Percentiles rank a stretch among this genome's conserved stretches.
Conservation (phyloP, 2,888 invertebrate genomes). For the Erebia epiphron region DNA sequence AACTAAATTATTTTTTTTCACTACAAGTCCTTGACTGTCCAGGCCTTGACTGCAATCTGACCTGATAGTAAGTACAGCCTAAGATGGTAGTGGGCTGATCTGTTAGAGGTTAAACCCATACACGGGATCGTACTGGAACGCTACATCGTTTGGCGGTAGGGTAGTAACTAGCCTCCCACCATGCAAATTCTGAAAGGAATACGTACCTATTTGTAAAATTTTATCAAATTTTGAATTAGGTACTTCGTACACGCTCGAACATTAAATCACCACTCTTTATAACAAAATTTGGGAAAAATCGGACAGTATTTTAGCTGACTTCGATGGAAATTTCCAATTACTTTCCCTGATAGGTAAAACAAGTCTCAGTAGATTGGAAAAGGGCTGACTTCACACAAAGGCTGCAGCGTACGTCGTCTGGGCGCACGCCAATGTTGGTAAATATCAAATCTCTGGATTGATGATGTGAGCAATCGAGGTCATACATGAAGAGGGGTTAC, state of each 20-base stretch:
- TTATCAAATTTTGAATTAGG: background rate
- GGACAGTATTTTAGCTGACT: slow-evolving; percentile 24
- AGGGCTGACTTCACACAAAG: slow-evolving; percentile 26
- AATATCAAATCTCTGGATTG: slow-evolving; percentile 49
- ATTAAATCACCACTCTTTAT: slow-evolving; percentile 1
- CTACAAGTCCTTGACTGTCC: no score
- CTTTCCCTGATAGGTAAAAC: slow-evolving; percentile 33
- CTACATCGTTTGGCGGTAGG: no score
- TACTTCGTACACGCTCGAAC: background rate
- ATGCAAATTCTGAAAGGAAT: background rate
- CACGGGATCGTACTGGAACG: no score
- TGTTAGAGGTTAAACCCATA: no score
- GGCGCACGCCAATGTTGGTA: slow-evolving; percentile 48
- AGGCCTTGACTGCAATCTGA: no score
- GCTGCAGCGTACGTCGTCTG: slow-evolving; percentile 37
- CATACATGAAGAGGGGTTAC: slow-evolving; percentile 13
- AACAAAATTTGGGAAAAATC: slow-evolving; percentile 16
- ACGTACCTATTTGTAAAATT: background rate
- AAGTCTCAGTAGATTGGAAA: slow-evolving; percentile 33
- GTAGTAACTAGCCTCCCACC: no score
- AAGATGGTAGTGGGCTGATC: no score
- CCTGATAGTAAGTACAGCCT: no score
- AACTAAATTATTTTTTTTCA: no score
- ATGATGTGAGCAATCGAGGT: slow-evolving; percentile 48
- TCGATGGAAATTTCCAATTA: slow-evolving; percentile 30